Evolutionary conservation across 2,888 invertebrate genomes (phyloP), one percentile per base, ranked within the genome.

Genomic region (Tetrapedia diversipes): DNA sequence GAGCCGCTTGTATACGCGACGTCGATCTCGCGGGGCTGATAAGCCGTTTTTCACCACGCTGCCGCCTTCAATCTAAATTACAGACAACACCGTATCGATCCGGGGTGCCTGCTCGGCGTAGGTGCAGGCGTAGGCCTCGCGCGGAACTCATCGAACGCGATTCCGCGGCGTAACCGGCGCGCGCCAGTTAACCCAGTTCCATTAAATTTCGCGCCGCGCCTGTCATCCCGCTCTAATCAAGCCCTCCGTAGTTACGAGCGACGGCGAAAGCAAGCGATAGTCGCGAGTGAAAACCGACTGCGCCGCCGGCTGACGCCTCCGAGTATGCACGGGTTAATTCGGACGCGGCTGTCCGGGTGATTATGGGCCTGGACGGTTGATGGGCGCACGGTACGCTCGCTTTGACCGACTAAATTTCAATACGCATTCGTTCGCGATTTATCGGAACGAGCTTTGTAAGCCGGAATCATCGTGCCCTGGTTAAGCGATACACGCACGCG

Each of bases 151-250:
- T 70, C 64, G 70, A 77, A 70, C 53, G 24, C 53, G 51, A 76
- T 73, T 67, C 66, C 59, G 45, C 54, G 59, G 34, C 41, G 53
- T 51, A 63, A 75, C 24, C 57, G 41, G 61, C 59, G 16, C 59
- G 16, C 75, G n/a, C 66, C 70, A 32, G 69, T 66, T 73, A 76
- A 81, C 72, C 75, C 60, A 67, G 75, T 81, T 81, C 69, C 72
- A 66, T 77, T 75, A 75, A 77, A 77, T 75, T 69, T 61, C 63
- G 47, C 63, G 43, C 45, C 59, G 7, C 43, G 64, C 34, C 68
- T 65, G 59, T 67, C 73, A 68, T 64, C n/a, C 27, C 53, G 51
- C 19, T 68, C 69, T 70, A 68, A 79, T 81, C 81, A 81, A 78
- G 64, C 53, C 29, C 19, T 60, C 8, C 53, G 65, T 45, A 49